A percentile compares a stretch with the other conserved stretches of the same genome.
phyloP scores from a whole-genome alignment of 2,888 invertebrate genomes.

The Acanthosepion lycidas region DNA sequence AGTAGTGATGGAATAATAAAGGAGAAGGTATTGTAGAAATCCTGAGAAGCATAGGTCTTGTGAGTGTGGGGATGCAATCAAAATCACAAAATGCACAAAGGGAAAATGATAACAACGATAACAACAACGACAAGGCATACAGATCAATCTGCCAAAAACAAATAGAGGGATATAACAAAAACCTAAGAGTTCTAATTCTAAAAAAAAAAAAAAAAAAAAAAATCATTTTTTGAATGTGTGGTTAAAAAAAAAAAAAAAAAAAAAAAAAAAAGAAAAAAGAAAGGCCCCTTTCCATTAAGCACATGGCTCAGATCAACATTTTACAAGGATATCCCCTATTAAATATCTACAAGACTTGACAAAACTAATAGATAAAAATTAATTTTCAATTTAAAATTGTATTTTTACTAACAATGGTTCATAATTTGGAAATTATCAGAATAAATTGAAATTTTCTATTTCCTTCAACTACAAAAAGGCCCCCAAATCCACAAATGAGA shows the following conservation, averaged over 20 bases:
- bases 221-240: too few relatives aligned
- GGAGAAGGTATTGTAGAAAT: background rate
- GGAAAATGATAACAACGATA: background rate
- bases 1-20: background rate
- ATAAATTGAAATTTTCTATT: too few relatives aligned
- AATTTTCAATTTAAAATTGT: too few relatives aligned
- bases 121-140: conserved; percentile 38
- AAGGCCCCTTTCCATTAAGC: background rate
- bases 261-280: too few relatives aligned
- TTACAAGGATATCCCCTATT: too few relatives aligned
- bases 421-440: too few relatives aligned
- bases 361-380: too few relatives aligned
- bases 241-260: too few relatives aligned
- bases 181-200: background rate
- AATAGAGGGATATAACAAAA: background rate
- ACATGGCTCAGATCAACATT: background rate
- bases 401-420: too few relatives aligned
- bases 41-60: conserved; percentile 10
- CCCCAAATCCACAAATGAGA: background rate
- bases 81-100: conserved; percentile 40
- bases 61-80: conserved; percentile 42
- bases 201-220: too few relatives aligned
- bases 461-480: background rate
- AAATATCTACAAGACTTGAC: too few relatives aligned
- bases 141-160: conserved; percentile 40